These are phyloP conservation scores for Paramuricea clavata DNA, from an alignment of 92 coral and sea anemone genomes.

Conservation along the genomic window DNA sequence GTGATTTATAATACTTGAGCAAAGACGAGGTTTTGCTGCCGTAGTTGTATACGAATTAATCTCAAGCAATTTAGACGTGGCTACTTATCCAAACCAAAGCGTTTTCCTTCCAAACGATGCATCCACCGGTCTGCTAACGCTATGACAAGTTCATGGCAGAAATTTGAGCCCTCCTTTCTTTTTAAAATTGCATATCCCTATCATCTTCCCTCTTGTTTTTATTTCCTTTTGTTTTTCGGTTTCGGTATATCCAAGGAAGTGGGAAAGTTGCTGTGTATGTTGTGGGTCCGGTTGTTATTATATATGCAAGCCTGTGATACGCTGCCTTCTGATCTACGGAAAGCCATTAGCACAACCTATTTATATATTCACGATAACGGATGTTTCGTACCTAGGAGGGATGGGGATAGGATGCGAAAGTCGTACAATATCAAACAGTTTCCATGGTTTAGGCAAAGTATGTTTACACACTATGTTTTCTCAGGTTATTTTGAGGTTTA, in stretches of 20 bases:
- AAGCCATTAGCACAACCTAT: constrained; percentile 51
- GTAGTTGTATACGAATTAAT: not conserved
- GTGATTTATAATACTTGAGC: not conserved
- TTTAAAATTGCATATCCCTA: not conserved
- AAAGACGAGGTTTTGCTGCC: not conserved
- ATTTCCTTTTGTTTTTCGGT: not conserved
- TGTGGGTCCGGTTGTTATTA: constrained; percentile 49
- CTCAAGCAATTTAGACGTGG: not conserved
- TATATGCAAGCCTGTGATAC: constrained; percentile 47
- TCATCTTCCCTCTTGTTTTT: not conserved
- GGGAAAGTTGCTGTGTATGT: constrained; percentile 34
- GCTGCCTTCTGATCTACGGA: constrained; percentile 55
- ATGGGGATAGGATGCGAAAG: not conserved
- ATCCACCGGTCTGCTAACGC: not conserved
- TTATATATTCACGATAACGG: constrained; percentile 30
- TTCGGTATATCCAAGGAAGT: constrained; percentile 25
- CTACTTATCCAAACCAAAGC: not conserved
- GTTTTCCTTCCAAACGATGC: not conserved
- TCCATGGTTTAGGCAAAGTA: not conserved
- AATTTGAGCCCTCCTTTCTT: not conserved
- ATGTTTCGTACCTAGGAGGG: constrained; percentile 11
- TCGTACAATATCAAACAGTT: not conserved
- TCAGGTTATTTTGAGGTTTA: constrained; percentile 19
- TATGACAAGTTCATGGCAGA: not conserved
- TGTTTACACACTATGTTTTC: not conserved